These are phyloP conservation scores for Helobdella robusta DNA, from an alignment of 2,888 invertebrate species.

Conservation along the genomic window DNA sequence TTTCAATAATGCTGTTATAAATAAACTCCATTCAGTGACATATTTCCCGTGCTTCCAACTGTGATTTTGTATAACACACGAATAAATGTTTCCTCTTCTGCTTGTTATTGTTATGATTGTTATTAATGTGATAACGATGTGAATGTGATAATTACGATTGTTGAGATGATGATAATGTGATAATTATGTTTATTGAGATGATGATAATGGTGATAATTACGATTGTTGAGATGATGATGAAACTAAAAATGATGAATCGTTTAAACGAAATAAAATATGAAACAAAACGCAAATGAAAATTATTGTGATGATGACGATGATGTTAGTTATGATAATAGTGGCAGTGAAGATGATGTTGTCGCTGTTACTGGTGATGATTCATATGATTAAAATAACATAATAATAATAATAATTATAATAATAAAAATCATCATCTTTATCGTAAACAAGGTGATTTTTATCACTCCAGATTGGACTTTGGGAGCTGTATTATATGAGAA, in stretches of 20 bases:
- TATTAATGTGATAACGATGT: no score
- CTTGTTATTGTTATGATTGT: no score
- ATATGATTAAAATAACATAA: no score
- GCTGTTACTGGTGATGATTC: no score
- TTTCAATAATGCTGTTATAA: no score
- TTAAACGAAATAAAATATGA: not conserved
- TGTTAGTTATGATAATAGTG: not conserved
- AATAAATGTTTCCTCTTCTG: no score
- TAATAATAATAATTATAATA: not conserved
- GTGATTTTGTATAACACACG: no score
- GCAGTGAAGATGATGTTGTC: not conserved
- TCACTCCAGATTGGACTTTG: conserved; percentile 9
- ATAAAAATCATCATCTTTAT: not conserved
- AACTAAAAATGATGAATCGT: not conserved
- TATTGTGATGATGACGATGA: conserved; percentile 9
- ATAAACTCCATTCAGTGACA: no score
- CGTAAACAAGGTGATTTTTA: not conserved
- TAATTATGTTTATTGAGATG: no score
- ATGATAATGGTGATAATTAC: not conserved
- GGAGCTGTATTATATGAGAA: conserved; percentile 10
- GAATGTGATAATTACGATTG: no score
- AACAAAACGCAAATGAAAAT: not conserved
- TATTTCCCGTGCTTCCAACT: no score
- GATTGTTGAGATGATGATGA: not conserved
- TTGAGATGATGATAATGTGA: no score